phyloP scores from a whole-genome alignment of 2,113 vertebrate species.

The Salminus brasiliensis region DNA sequence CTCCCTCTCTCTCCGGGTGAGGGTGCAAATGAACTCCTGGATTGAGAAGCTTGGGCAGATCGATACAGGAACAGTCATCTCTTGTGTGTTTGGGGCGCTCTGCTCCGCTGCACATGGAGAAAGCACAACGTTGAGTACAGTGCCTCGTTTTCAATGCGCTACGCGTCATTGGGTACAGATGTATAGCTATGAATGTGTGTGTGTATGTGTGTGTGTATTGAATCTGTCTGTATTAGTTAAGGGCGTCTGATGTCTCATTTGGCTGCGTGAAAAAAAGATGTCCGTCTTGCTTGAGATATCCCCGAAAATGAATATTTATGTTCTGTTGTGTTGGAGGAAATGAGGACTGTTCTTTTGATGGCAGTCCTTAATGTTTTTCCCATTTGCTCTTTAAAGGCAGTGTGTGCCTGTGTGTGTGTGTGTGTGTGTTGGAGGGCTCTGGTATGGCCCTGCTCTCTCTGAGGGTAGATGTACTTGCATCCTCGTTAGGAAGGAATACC shows the following conservation, averaged over 20 bases:
- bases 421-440: too few species aligned
- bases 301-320: not conserved
- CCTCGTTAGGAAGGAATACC: not conserved
- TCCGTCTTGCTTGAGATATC: not conserved
- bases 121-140: not conserved
- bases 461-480: too few species aligned
- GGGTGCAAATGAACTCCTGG: conserved; percentile 1
- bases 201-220: conserved; percentile 10
- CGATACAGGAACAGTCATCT: not conserved
- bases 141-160: conserved; percentile 3
- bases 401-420: too few species aligned
- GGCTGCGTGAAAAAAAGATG: not conserved
- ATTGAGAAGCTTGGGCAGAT: not conserved
- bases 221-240: not conserved
- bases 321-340: not conserved
- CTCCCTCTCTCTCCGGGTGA: not conserved
- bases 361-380: too few species aligned
- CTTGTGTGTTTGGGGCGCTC: not conserved
- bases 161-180: conserved; percentile 6
- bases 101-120: conserved; percentile 7
- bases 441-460: too few species aligned
- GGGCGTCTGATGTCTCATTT: not conserved
- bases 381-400: too few species aligned
- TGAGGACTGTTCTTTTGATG: too few species aligned
- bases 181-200: not conserved